Evolutionary conservation across 2,113 vertebrate species (phyloP).

Genomic region (Acanthisitta chloris): DNA sequence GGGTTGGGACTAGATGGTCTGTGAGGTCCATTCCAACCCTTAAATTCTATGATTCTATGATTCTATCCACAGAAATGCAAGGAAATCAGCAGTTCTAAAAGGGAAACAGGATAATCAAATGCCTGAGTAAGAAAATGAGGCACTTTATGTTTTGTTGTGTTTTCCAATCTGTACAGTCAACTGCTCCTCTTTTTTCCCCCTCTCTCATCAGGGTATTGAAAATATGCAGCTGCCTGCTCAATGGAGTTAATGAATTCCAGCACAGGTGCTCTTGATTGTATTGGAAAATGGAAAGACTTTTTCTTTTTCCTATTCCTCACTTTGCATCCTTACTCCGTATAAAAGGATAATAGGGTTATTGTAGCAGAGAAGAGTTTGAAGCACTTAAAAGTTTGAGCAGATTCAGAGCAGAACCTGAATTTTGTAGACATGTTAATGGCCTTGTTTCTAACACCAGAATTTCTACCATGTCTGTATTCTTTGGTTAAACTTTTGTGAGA

Average conservation of each 20-base stretch:
- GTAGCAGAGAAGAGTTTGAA: neutral
- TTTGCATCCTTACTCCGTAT: neutral
- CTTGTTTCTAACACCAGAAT: neutral
- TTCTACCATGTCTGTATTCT: neutral
- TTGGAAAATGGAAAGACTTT: neutral
- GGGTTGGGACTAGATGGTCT: too few species aligned
- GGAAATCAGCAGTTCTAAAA: neutral
- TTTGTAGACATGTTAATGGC: neutral
- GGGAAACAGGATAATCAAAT: neutral
- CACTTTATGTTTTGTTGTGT: neutral
- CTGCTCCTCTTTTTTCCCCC: neutral
- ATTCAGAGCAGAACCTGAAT: neutral
- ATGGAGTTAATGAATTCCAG: conserved; percentile 13
- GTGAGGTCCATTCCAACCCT: too few species aligned
- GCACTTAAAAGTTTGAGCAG: neutral
- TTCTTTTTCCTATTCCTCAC: neutral
- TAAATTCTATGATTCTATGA: too few species aligned
- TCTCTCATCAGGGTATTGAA: neutral
- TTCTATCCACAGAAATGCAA: neutral
- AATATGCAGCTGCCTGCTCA: conserved; percentile 9
- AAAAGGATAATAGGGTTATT: neutral
- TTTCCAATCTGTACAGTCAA: neutral
- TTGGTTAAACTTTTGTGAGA: neutral
- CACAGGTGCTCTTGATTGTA: neutral
- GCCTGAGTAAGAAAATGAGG: neutral